These are phyloP conservation scores for Bugula neritina DNA, from an alignment of 2,888 invertebrate species.

Conservation along the genomic window DNA sequence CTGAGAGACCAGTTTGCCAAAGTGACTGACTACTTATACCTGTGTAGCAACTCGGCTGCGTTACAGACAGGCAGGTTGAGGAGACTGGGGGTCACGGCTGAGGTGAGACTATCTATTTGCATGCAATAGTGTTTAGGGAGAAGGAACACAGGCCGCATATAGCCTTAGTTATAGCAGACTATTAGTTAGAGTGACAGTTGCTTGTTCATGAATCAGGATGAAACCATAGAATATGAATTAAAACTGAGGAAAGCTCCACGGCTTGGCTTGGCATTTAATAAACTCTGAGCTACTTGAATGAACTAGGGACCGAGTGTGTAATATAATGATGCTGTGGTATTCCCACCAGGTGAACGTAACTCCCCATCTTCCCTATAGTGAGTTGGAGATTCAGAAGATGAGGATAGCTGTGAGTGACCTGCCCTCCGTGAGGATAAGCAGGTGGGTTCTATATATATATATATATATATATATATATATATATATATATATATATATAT, in stretches of 20 bases:
- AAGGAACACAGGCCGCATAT: too few relatives aligned
- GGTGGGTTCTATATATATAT: not conserved
- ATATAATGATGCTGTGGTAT: too few relatives aligned
- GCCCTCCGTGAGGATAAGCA: constrained; percentile 1
- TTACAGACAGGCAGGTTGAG: constrained; percentile 7
- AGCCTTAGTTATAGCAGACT: too few relatives aligned
- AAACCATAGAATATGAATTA: too few relatives aligned
- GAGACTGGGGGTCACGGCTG: constrained; percentile 6
- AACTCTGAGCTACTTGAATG: too few relatives aligned
- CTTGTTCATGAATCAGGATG: too few relatives aligned
- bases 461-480: not conserved
- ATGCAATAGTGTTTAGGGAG: too few relatives aligned
- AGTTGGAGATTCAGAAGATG: constrained; percentile 35
- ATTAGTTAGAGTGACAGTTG: too few relatives aligned
- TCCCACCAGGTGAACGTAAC: constrained; percentile 27
- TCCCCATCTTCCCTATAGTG: constrained; percentile 60
- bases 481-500: too few relatives aligned
- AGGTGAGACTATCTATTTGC: constrained; percentile 1
- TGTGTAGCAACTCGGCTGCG: constrained; percentile 26
- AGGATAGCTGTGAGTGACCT: constrained; percentile 26
- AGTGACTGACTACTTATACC: constrained; percentile 20
- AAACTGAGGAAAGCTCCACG: too few relatives aligned
- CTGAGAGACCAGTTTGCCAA: constrained; percentile 21
- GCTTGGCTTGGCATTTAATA: too few relatives aligned
- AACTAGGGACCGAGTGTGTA: too few relatives aligned